Evolutionary conservation across 2,113 vertebrate genomes (phyloP).

Genomic region (Craseonycteris thonglongyai): DNA sequence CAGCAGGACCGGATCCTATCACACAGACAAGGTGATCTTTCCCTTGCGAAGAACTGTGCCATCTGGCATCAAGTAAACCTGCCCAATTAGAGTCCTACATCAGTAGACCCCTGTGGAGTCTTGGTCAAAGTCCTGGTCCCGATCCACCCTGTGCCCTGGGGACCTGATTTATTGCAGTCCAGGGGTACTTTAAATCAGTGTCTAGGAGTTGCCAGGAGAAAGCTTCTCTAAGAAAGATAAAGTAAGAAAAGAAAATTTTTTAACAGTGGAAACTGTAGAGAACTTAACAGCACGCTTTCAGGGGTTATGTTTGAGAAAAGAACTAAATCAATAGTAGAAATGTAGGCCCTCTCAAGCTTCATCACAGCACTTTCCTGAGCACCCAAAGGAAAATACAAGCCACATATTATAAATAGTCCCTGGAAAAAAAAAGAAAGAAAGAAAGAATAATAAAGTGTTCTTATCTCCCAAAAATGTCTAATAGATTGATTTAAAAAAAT

Average conservation of each 20-base stretch:
- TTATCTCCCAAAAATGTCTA: conserved; percentile 2
- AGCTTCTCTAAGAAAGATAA: background rate
- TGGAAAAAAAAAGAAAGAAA: background rate
- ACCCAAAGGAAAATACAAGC: background rate
- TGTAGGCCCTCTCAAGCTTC: background rate
- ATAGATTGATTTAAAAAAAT: background rate
- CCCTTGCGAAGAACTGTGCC: background rate
- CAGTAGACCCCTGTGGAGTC: background rate
- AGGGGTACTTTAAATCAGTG: background rate
- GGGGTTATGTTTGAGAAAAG: background rate
- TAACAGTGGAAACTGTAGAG: background rate
- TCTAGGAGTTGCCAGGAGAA: background rate
- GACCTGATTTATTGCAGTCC: background rate
- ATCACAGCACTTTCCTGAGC: background rate
- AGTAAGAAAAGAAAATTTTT: background rate
- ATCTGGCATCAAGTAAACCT: background rate
- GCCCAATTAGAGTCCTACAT: background rate
- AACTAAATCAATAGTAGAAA: background rate
- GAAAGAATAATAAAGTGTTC: background rate
- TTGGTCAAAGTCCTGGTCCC: background rate
- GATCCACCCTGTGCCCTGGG: background rate
- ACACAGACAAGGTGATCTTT: background rate
- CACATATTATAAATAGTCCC: background rate
- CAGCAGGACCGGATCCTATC: too few species aligned
- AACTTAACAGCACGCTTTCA: background rate